A percentile compares a stretch with the other conserved stretches of the same genome.
phyloP scores from a whole-genome alignment of 2,797 vertebrate genomes.

The Podarcis siculus region DNA sequence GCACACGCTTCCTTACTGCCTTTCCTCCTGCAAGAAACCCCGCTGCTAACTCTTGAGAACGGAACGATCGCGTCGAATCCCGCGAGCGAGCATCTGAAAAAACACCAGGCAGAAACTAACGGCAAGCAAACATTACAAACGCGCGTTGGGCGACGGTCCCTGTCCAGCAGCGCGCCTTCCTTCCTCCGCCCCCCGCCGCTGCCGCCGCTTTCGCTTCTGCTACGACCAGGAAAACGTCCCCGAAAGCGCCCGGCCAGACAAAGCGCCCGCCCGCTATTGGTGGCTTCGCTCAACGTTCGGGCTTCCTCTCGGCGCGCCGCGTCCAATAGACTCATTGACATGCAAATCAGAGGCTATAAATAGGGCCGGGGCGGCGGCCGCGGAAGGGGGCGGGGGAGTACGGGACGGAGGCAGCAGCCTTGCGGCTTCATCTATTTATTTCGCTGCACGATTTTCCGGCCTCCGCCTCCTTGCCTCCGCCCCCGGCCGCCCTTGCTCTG shows the following conservation, averaged over 20 bases:
- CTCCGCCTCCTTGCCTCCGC: not conserved
- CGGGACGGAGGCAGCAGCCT: fast-evolving
- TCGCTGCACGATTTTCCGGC: not conserved
- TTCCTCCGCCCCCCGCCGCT: fast-evolving
- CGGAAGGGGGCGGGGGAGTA: not conserved
- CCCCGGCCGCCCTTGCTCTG: not conserved
- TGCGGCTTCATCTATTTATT: fast-evolving
- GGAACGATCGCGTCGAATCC: not conserved
- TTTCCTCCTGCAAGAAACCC: not conserved
- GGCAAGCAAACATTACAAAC: not conserved
- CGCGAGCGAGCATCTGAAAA: not conserved
- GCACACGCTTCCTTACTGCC: too few relatives aligned
- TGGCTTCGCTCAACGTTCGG: slow-evolving; percentile 67
- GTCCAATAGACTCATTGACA: slow-evolving; percentile 79
- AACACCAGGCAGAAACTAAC: not conserved
- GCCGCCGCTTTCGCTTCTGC: fast-evolving
- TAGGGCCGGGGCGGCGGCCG: slow-evolving; percentile 22
- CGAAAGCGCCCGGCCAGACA: slow-evolving; percentile 76
- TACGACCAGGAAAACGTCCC: slow-evolving; percentile 46
- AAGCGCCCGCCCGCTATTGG: slow-evolving; percentile 82
- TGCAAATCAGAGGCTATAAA: slow-evolving; percentile 83
- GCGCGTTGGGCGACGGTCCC: not conserved
- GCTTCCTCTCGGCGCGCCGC: slow-evolving; percentile 56
- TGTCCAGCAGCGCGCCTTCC: fast-evolving
- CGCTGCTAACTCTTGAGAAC: not conserved